phyloP scores from a whole-genome alignment of 2,113 vertebrate species.

The Otocyon megalotis region DNA sequence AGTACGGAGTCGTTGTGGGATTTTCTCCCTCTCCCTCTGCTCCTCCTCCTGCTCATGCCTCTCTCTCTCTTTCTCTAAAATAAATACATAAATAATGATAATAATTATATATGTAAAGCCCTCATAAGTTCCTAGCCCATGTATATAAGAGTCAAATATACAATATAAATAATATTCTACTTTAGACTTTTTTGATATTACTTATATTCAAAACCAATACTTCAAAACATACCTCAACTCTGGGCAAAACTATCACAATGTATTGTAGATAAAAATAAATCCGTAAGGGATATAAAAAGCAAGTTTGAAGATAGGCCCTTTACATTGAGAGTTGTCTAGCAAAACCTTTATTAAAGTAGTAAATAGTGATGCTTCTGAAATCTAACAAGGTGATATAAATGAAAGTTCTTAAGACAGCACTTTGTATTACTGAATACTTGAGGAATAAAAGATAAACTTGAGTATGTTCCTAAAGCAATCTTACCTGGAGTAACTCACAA shows the following conservation, averaged over 20 bases:
- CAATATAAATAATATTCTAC: neutral
- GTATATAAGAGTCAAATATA: neutral
- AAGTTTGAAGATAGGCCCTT: neutral
- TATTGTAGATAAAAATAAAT: constrained; percentile 2
- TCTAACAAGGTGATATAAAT: neutral
- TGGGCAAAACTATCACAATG: neutral
- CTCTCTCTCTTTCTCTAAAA: neutral
- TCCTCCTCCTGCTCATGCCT: neutral
- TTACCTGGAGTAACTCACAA: neutral
- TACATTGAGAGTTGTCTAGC: neutral
- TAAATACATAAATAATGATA: neutral
- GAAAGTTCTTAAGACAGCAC: neutral
- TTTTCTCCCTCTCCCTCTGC: neutral
- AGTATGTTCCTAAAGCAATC: neutral
- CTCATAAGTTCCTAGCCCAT: neutral
- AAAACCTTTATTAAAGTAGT: neutral
- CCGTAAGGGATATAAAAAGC: neutral
- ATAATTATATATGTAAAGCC: neutral
- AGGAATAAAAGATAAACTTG: neutral
- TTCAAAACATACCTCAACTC: constrained; percentile 17
- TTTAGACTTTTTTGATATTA: neutral
- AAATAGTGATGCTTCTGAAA: neutral
- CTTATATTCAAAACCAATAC: neutral
- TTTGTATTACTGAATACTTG: neutral
- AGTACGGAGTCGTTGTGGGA: neutral